phyloP scores from a whole-genome alignment of 2,113 vertebrate species.

The Siniperca chuatsi region DNA sequence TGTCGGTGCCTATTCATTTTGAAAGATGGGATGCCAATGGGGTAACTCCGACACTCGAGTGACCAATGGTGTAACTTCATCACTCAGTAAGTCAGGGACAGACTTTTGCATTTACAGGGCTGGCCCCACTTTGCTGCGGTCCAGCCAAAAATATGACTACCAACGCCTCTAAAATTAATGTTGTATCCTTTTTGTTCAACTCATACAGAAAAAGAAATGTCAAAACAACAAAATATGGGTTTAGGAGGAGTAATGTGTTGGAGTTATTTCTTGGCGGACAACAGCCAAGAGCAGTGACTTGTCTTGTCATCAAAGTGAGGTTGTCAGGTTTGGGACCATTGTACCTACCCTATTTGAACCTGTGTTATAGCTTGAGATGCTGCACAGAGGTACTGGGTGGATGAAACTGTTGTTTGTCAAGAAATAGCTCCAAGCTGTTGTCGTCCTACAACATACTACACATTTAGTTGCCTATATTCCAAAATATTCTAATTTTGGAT shows the following conservation, averaged over 20 bases:
- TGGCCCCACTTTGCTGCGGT: too few relatives aligned
- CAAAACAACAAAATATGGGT: not conserved
- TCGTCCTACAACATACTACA: not conserved
- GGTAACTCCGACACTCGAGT: too few relatives aligned
- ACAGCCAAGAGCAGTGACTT: not conserved
- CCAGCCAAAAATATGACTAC: too few relatives aligned
- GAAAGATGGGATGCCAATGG: too few relatives aligned
- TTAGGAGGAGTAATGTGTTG: not conserved
- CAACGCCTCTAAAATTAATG: not conserved
- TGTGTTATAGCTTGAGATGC: not conserved
- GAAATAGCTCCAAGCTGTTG: not conserved
- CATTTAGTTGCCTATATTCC: not conserved
- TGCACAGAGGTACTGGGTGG: not conserved
- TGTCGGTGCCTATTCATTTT: too few relatives aligned
- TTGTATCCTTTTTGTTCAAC: not conserved
- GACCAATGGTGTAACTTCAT: too few relatives aligned
- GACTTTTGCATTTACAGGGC: too few relatives aligned
- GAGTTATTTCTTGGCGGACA: not conserved
- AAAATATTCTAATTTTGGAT: not conserved
- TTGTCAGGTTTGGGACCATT: slow-evolving; percentile 7
- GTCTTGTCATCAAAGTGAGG: not conserved
- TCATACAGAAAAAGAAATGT: not conserved
- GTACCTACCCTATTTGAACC: not conserved
- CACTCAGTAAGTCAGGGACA: too few relatives aligned
- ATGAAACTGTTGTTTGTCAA: not conserved